Evolutionary conservation across 1,140 invertebrate species (phyloP).

Genomic region (Tenebrio molitor): DNA sequence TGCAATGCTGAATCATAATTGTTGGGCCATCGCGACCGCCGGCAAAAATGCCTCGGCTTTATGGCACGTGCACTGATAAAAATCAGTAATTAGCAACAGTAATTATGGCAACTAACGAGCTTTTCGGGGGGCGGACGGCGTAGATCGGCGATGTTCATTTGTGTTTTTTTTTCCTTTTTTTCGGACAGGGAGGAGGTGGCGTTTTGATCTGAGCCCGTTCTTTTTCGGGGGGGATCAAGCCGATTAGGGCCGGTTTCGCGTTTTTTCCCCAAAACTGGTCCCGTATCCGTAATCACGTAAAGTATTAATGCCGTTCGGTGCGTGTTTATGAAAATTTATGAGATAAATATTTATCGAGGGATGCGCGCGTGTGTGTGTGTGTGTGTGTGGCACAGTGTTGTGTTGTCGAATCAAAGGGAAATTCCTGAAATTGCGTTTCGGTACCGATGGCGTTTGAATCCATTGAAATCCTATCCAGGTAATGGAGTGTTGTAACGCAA

Average conservation of each 20-base stretch:
- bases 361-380: conserved; percentile 1
- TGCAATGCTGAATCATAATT: conserved; percentile 65
- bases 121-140: conserved; percentile 38
- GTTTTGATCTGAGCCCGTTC: too few relatives aligned
- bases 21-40: conserved; percentile 49
- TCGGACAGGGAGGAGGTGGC: too few relatives aligned
- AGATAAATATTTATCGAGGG: conserved; percentile 31
- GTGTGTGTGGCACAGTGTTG: neutral
- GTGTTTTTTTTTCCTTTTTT: conserved; percentile 56
- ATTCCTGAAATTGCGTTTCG: conserved; percentile 39
- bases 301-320: conserved; percentile 32
- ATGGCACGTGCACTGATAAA: conserved; percentile 65
- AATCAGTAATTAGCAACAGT: conserved; percentile 66
- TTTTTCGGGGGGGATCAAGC: conserved; percentile 5
- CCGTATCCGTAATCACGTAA: neutral
- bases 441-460: conserved; percentile 37
- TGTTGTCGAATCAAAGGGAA: conserved; percentile 25
- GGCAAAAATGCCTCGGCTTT: conserved; percentile 61
- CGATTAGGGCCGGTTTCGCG: conserved; percentile 14
- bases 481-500: conserved; percentile 37
- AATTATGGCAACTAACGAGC: conserved; percentile 66
- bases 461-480: conserved; percentile 39
- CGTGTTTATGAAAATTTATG: conserved; percentile 47
- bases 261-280: conserved; percentile 7
- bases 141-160: conserved; percentile 56